A percentile compares a stretch with the other conserved stretches of the same genome.
Evolutionary conservation across 2,113 vertebrate species (phyloP).

Genomic region (Sisor rabdophorus): DNA sequence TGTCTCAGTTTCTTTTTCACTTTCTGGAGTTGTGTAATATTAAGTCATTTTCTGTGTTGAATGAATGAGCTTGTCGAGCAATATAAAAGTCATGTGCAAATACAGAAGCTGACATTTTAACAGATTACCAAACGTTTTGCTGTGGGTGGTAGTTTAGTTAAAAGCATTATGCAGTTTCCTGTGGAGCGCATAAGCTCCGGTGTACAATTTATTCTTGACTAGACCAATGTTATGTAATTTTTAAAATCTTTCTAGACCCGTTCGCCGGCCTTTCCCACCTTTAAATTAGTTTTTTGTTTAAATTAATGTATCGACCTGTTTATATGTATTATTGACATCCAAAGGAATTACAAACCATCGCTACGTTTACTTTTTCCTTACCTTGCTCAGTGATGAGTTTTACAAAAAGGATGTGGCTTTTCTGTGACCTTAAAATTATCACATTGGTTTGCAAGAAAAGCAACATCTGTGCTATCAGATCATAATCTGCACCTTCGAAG

Average conservation of each 20-base stretch:
- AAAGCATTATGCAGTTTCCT: not conserved
- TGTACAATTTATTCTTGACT: not conserved
- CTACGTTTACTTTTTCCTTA: not conserved
- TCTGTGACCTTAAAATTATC: not conserved
- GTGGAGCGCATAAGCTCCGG: not conserved
- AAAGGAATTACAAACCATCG: no score
- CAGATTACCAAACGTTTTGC: not conserved
- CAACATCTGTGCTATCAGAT: not conserved
- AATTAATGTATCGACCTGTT: not conserved
- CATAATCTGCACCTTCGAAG: not conserved
- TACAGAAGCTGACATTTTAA: not conserved
- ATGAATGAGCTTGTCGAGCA: not conserved
- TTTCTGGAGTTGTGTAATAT: not conserved
- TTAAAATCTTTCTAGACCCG: not conserved
- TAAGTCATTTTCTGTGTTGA: not conserved
- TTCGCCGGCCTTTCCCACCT: not conserved
- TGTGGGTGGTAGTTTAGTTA: not conserved
- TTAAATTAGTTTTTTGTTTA: not conserved
- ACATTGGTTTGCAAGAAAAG: constrained; percentile 9
- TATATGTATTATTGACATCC: not conserved
- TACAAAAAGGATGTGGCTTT: constrained; percentile 36
- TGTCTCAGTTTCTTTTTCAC: not conserved
- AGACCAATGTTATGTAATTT: not conserved
- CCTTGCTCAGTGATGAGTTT: not conserved
- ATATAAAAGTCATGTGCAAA: not conserved